phyloP scores from a whole-genome alignment of 1,140 invertebrate species.

The Odontomachus brunneus region DNA sequence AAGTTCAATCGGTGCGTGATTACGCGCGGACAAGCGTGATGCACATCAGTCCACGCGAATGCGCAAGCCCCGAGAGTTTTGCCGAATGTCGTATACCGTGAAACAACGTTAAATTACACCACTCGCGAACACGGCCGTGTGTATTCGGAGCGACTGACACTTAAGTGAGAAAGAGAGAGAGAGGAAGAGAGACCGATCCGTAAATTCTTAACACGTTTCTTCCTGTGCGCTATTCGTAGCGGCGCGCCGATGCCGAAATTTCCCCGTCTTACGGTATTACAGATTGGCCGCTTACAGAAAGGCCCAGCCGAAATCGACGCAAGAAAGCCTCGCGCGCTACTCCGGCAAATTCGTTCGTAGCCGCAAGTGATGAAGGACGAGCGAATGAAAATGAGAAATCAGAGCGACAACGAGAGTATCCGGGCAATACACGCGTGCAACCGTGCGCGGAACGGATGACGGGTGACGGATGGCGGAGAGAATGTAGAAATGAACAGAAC shows the following conservation, averaged over 20 bases:
- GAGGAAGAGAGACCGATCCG: background rate
- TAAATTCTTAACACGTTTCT: conserved; percentile 1
- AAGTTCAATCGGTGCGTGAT: conserved; percentile 21
- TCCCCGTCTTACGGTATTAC: conserved; percentile 13
- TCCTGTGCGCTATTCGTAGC: background rate
- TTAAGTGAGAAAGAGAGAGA: background rate
- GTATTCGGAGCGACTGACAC: background rate
- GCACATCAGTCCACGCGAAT: background rate
- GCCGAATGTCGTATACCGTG: conserved; percentile 10
- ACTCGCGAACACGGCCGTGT: background rate
- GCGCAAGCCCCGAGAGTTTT: background rate
- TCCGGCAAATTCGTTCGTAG: too few relatives aligned
- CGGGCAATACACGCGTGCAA: too few relatives aligned
- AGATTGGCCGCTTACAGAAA: background rate
- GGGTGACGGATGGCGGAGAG: too few relatives aligned
- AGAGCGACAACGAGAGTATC: too few relatives aligned
- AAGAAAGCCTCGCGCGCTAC: too few relatives aligned
- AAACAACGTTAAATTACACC: conserved; percentile 14
- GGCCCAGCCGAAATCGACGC: too few relatives aligned
- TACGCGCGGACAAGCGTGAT: conserved; percentile 31
- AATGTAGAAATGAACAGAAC: too few relatives aligned
- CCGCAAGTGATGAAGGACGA: too few relatives aligned
- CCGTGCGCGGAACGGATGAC: too few relatives aligned
- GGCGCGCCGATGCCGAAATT: background rate
- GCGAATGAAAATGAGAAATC: too few relatives aligned